These are phyloP conservation scores for Ophonus ardosiacus DNA, from an alignment of 2,888 invertebrate species.

Conservation along the genomic window DNA sequence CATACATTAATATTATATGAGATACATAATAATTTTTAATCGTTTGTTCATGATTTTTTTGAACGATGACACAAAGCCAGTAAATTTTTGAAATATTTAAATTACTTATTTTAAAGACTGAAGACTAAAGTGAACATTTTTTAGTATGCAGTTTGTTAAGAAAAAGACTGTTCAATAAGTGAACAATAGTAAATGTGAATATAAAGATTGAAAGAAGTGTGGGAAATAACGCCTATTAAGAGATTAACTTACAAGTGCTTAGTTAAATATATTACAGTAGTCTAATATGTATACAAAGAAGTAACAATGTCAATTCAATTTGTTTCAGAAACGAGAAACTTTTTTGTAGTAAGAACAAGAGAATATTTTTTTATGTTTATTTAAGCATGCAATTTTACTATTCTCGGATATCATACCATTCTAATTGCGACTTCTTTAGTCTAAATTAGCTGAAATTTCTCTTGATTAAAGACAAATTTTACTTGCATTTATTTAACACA, in stretches of 20 bases:
- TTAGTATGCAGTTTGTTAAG: not conserved
- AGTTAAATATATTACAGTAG: constrained; percentile 18
- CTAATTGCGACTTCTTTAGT: not conserved
- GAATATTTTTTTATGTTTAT: not conserved
- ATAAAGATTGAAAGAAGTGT: constrained; percentile 7
- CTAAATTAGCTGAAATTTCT: not conserved
- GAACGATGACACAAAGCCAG: too few relatives aligned
- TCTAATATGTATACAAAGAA: constrained; percentile 37
- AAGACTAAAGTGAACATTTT: not conserved
- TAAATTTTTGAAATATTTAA: not conserved
- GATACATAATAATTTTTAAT: too few relatives aligned
- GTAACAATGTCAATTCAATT: constrained; percentile 62
- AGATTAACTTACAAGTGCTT: constrained; percentile 59
- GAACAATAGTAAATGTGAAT: not conserved
- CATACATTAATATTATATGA: too few relatives aligned
- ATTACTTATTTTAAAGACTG: not conserved
- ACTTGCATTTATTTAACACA: not conserved
- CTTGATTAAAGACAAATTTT: not conserved
- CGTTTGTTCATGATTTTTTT: too few relatives aligned
- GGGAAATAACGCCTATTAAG: constrained; percentile 52
- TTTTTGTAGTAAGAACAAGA: constrained; percentile 21
- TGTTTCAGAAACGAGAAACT: constrained; percentile 56
- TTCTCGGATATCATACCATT: not conserved
- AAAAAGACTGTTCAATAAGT: not conserved
- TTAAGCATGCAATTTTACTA: not conserved